Evolutionary conservation across 1,140 invertebrate species (phyloP).

Genomic region (Caenorhabditis latens): DNA sequence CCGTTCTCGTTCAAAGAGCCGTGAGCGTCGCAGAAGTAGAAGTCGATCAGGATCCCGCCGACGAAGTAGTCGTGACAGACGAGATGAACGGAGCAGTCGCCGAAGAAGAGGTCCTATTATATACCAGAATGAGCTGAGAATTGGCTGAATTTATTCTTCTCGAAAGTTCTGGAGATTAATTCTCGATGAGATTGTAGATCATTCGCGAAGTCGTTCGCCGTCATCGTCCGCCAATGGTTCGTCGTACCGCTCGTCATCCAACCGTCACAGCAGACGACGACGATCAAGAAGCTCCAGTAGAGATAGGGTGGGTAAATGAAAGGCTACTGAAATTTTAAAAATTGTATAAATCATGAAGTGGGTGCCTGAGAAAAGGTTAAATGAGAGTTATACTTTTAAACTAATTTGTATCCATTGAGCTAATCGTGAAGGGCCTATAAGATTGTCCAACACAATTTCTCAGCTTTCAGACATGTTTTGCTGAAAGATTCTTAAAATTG

Average conservation of each 20-base stretch:
- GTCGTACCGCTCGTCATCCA: neutral
- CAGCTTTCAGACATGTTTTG: no score
- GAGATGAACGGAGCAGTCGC: conserved; percentile 31
- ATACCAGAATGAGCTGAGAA: conserved; percentile 31
- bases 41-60: conserved; percentile 43
- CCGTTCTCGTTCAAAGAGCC: conserved; percentile 55
- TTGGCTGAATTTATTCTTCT: conserved; percentile 35
- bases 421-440: no score
- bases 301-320: conserved; percentile 14
- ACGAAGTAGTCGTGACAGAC: conserved; percentile 6
- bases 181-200: conserved; percentile 56
- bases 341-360: no score
- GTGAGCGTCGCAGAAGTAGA: conserved; percentile 46
- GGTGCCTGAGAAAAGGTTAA: neutral
- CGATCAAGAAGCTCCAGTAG: conserved; percentile 31
- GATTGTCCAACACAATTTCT: no score
- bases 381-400: no score
- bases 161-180: conserved; percentile 32
- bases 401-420: no score
- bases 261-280: conserved; percentile 8
- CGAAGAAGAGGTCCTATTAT: conserved; percentile 52
- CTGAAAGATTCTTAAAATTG: no score
- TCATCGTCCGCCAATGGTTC: conserved; percentile 28
- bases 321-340: no score
- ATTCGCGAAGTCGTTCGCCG: conserved; percentile 20